These are phyloP conservation scores for Dreissena polymorpha DNA, from an alignment of 1,140 invertebrate genomes.

Conservation along the genomic window DNA sequence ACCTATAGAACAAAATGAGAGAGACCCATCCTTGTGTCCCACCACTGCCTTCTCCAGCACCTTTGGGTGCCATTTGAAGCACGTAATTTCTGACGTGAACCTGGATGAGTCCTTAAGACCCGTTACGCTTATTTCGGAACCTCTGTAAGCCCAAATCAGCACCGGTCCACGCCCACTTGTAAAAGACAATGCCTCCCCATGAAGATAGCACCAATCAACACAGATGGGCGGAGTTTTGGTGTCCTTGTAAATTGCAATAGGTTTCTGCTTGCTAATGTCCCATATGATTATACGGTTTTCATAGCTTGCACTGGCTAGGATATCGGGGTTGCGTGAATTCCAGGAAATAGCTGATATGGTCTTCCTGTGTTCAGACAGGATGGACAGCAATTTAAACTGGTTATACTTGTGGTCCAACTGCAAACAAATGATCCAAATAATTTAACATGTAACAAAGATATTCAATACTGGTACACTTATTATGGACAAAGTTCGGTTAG, in stretches of 20 bases:
- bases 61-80: conserved; percentile 77
- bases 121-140: conserved; percentile 42
- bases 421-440: conserved; percentile 41
- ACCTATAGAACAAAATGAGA: conserved; percentile 75
- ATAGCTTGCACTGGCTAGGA: conserved; percentile 76
- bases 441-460: background rate
- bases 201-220: conserved; percentile 73
- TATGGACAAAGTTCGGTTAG: too few species aligned
- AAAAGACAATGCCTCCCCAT: conserved; percentile 73
- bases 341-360: conserved; percentile 80
- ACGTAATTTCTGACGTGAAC: conserved; percentile 68
- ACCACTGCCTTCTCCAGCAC: conserved; percentile 74
- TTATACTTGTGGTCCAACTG: conserved; percentile 74
- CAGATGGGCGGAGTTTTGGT: conserved; percentile 65
- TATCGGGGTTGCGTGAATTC: conserved; percentile 75
- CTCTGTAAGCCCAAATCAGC: conserved; percentile 72
- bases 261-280: conserved; percentile 74
- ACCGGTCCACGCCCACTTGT: conserved; percentile 73
- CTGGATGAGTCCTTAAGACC: conserved; percentile 66
- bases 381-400: conserved; percentile 79
- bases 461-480: too few species aligned
- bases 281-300: conserved; percentile 78
- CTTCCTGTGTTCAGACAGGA: conserved; percentile 81
- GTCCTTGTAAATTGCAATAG: conserved; percentile 68
- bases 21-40: conserved; percentile 79